Base-by-base conservation (phyloP, 2,888 invertebrate species). In the Eupsilia transversa region DNA sequence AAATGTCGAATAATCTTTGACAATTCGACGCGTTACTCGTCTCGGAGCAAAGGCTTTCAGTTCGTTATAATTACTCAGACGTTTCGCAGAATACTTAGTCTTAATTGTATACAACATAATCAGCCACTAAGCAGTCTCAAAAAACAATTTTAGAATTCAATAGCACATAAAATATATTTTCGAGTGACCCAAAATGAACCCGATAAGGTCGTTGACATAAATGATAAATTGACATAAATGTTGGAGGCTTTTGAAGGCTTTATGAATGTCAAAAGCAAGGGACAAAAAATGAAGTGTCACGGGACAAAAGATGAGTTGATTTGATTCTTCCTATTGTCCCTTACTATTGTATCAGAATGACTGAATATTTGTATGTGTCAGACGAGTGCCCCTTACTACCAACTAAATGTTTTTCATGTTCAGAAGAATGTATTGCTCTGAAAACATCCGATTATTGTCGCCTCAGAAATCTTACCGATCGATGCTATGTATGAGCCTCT, bases 51-150 rank as follows among this genome's bases (percentile, higher is more conserved):
- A 76, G 78, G 56, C 78, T 83, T 75, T 54, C 49, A 65, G 83
- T 77, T 76, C 38, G n/a, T 74, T 72, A 41, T 78, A 80, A 85
- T 84, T 86, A 80, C 59, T 70, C 38, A 56, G 66, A 43, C 69
- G 64, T 72, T 72, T 73, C 49, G 35, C 5, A 59, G 54, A 73
- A 68, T 61, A 78, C 6, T 46, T 54, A 60, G 30, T 59, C 59
- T 54, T 68, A 60, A 35, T 69, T 68, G 17, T 65, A 77, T 14
- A 57, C 10, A 43, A 49, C 30, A 63, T n/a, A 54, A 61, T 57
- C 59, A 68, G 46, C 57, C 20, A 56, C 38, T 27, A 52, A 65
- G 54, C n/a, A 60, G 54, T 38, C 38, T 6, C 33, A 5, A 59
- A 38, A 30, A 30, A 33, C 9, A 41, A 52, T 70, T 66, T 54